A percentile compares a stretch with the other conserved stretches of the same genome.
Evolutionary conservation across 2,797 vertebrate genomes (phyloP).

Genomic region (Oryzias sinensis): DNA sequence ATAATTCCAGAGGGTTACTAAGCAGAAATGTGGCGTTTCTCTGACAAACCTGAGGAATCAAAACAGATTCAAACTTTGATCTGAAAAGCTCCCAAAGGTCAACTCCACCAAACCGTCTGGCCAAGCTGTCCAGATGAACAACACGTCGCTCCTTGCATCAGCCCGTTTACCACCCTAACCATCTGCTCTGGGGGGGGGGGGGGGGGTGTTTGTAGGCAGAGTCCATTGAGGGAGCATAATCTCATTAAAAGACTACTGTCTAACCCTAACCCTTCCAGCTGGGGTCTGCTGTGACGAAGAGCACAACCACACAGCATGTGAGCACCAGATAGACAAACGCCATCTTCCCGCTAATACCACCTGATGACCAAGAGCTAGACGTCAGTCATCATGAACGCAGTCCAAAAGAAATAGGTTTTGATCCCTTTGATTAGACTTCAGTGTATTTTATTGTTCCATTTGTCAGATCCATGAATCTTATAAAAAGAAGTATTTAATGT

Average conservation of each 20-base stretch:
- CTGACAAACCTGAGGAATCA: slow-evolving; percentile 15
- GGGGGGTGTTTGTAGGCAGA: slow-evolving; percentile 29
- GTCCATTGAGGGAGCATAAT: slow-evolving; percentile 72
- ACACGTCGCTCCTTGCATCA: slow-evolving; percentile 63
- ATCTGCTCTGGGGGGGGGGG: slow-evolving; percentile 58
- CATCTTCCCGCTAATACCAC: no score
- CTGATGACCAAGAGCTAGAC: no score
- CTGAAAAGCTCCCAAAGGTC: slow-evolving; percentile 54
- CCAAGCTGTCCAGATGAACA: slow-evolving; percentile 49
- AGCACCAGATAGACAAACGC: no score
- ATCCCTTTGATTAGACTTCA: no score
- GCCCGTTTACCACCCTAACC: slow-evolving; percentile 65
- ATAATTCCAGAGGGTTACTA: no score
- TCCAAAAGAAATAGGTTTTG: no score
- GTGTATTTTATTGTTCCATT: no score
- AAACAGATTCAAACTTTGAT: slow-evolving; percentile 21
- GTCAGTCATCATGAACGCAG: no score
- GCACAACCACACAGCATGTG: not conserved
- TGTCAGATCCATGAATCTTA: no score
- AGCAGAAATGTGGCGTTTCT: not conserved
- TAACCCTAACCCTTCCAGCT: slow-evolving; percentile 42
- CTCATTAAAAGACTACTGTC: slow-evolving; percentile 67
- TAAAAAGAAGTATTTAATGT: no score
- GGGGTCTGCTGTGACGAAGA: slow-evolving; percentile 16
- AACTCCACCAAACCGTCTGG: slow-evolving; percentile 46